A percentile compares a stretch with the other conserved stretches of the same genome.
Conservation (phyloP, 2,113 vertebrate genomes). For the Callorhinus ursinus region DNA sequence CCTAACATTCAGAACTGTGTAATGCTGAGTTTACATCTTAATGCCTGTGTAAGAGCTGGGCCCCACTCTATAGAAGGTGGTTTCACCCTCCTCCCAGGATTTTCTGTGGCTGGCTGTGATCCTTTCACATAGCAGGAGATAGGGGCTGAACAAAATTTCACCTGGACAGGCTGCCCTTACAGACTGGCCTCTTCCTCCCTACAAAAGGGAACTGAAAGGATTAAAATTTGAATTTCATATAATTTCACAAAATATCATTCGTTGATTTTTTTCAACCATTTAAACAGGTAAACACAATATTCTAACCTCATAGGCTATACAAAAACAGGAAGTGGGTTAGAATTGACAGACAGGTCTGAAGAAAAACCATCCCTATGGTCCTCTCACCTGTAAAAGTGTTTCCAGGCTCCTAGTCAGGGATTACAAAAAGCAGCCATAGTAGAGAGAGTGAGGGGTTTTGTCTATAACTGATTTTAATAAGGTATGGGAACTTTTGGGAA, state of each 20-base stretch:
- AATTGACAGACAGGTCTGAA: neutral
- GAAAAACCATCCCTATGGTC: neutral
- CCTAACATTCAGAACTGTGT: neutral
- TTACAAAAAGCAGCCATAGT: neutral
- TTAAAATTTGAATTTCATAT: neutral
- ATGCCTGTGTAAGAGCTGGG: neutral
- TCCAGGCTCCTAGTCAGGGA: neutral
- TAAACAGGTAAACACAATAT: neutral
- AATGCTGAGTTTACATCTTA: neutral
- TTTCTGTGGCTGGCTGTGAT: neutral
- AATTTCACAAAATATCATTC: neutral
- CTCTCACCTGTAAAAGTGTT: neutral
- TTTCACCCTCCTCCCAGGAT: neutral
- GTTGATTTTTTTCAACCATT: neutral
- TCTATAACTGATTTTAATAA: neutral
- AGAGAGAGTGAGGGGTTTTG: neutral
- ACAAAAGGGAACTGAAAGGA: neutral
- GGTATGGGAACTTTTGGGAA: neutral
- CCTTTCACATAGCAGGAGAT: neutral
- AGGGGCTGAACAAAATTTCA: neutral
- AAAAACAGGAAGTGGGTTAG: neutral
- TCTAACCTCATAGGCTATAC: neutral
- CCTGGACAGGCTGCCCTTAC: neutral
- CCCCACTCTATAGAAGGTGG: neutral
- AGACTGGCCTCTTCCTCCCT: neutral